Evolutionary conservation across 1,140 invertebrate species (phyloP).

Genomic region (Drosophila auraria): DNA sequence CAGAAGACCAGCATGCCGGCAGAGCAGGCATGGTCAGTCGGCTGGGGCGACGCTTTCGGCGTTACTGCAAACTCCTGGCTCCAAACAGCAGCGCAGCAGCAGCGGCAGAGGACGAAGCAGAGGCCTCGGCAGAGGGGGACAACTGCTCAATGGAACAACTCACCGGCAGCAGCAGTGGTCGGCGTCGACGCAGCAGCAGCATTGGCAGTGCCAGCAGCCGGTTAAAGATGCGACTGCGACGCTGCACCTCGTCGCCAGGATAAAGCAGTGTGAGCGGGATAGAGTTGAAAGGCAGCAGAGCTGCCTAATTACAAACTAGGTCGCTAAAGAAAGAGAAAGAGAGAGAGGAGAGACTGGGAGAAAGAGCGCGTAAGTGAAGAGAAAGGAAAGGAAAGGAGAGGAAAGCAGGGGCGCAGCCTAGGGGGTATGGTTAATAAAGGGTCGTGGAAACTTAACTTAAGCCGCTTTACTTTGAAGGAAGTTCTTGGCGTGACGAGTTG

Average conservation of each 20-base stretch:
- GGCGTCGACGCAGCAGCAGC: constrained; percentile 65
- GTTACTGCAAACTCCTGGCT: constrained; percentile 46
- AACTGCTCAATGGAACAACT: constrained; percentile 62
- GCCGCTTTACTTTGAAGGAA: constrained; percentile 10
- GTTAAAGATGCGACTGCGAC: constrained; percentile 66
- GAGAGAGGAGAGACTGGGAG: constrained; percentile 42
- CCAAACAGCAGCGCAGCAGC: not conserved
- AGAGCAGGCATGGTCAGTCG: constrained; percentile 53
- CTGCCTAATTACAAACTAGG: constrained; percentile 21
- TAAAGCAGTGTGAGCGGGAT: constrained; percentile 26
- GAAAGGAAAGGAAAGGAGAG: constrained; percentile 1
- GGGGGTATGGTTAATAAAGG: not conserved
- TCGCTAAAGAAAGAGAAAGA: constrained; percentile 10
- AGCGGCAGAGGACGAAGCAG: constrained; percentile 17
- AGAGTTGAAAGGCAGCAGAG: not conserved
- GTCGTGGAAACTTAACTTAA: constrained; percentile 6
- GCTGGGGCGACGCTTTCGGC: constrained; percentile 55
- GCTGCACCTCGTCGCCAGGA: constrained; percentile 67
- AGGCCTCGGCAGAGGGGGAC: constrained; percentile 10
- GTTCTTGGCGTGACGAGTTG: constrained; percentile 19
- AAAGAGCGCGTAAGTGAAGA: constrained; percentile 14
- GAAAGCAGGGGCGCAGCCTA: constrained; percentile 9
- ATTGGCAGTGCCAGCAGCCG: constrained; percentile 61
- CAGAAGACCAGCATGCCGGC: not conserved
- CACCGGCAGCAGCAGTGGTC: constrained; percentile 50